These are phyloP conservation scores for Urocyon cinereoargenteus DNA, from an alignment of 2,797 vertebrate genomes.

Conservation along the genomic window DNA sequence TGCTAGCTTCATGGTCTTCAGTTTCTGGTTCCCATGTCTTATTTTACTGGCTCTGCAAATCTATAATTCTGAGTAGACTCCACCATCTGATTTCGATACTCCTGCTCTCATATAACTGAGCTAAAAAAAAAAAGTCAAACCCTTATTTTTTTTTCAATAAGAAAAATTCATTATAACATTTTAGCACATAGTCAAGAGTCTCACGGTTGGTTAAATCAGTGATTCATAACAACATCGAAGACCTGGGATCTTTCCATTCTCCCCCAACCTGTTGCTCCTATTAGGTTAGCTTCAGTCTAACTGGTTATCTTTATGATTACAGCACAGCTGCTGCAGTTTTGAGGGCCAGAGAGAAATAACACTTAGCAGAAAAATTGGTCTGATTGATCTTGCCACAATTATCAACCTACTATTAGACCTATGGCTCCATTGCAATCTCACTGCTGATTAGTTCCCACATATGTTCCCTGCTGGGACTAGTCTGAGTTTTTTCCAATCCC, in stretches of 20 bases:
- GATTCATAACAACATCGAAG: not conserved
- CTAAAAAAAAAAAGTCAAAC: not conserved
- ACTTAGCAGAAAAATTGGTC: not conserved
- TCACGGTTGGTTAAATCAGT: not conserved
- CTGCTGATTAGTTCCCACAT: not conserved
- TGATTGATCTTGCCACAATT: constrained; percentile 8
- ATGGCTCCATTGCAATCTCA: not conserved
- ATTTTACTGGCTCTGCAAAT: not conserved
- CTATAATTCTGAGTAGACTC: not conserved
- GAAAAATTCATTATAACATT: not conserved
- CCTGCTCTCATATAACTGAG: not conserved
- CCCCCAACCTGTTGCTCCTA: not conserved
- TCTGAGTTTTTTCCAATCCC: not conserved
- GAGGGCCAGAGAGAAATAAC: not conserved
- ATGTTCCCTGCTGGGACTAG: not conserved
- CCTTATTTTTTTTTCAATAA: constrained; percentile 6
- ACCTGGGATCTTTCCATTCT: not conserved
- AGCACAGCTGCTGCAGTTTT: not conserved
- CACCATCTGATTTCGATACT: not conserved
- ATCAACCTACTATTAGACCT: not conserved
- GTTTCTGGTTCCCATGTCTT: not conserved
- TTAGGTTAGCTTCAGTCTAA: not conserved
- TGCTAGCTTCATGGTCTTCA: not conserved
- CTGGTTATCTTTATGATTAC: not conserved
- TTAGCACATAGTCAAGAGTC: not conserved